Evolutionary conservation across 2,113 vertebrate species (phyloP), one percentile per base, ranked within the genome.

Genomic region (Phocoena phocoena): DNA sequence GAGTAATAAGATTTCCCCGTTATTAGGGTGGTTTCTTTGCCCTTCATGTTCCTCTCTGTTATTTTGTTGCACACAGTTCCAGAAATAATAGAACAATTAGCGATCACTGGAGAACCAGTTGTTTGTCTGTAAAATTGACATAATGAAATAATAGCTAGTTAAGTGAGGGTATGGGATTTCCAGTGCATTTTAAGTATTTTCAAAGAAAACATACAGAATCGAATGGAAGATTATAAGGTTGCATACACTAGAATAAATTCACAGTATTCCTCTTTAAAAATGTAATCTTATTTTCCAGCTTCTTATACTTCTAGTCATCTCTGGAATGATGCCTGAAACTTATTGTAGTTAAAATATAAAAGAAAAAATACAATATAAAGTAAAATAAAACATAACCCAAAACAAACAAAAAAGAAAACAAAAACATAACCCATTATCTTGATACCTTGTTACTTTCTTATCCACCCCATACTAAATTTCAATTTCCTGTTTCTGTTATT

Each of bases 131-230:
- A 95, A 96, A 94, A 93, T 0, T 90, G 88, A 93, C 85, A 93
- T 82, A 90, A 79, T 74, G 31, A 95, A 95, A 94, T 94, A 94
- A 93, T 50, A 93, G 53, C 53, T 95, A 79, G 33, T 93, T 97
- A 92, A 91, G 88, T 73, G 20, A 94, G 21, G 26, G n/a, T 74
- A 20, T 93, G 47, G 67, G 33, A 77, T 81, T 93, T 93, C 93
- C 1, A 73, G 63, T 11, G 9, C 36, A 88, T 93, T 92, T 96
- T 55, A 88, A 87, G n/a, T 76, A 95, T 90, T 89, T 95, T 96
- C 41, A 92, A 95, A 82, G 68, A 95, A 90, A 92, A 58, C 17
- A 86, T 8, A 83, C 0, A 92, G 21, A 93, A 95, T 33, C 84
- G 63, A 73, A 74, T 83, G 38, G 23, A 93, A 65, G 55, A 94